Conservation (phyloP, 2,113 vertebrate species). For the Pelecanus crispus region DNA sequence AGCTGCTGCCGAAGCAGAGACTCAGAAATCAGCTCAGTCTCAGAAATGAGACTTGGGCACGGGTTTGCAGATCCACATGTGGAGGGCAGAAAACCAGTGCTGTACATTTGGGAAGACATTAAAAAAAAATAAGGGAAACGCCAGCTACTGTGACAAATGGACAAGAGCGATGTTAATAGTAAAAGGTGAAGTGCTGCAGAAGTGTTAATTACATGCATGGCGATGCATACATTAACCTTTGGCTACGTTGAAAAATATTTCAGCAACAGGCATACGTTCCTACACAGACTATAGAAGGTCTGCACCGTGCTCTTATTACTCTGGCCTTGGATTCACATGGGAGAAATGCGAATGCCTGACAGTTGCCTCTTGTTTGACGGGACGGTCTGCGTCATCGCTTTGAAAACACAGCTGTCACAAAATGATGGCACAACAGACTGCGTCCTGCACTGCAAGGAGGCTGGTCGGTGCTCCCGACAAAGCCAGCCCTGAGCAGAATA, state of each 20-base stretch:
- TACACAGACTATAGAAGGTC: background rate
- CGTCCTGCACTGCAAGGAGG: background rate
- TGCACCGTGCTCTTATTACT: background rate
- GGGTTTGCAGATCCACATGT: accelerated
- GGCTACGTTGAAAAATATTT: background rate
- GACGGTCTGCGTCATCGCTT: background rate
- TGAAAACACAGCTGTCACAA: background rate
- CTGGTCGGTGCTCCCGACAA: background rate
- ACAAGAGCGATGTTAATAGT: background rate
- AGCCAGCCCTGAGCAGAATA: background rate
- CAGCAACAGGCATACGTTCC: background rate
- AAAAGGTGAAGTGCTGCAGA: background rate
- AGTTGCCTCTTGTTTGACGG: background rate
- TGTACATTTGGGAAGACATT: background rate
- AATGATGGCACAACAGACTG: background rate
- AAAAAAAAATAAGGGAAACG: background rate
- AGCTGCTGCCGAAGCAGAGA: background rate
- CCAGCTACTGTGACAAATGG: background rate
- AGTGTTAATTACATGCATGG: background rate
- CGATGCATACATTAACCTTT: conserved; percentile 2
- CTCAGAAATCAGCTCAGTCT: background rate
- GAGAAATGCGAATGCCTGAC: background rate
- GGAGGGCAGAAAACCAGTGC: background rate
- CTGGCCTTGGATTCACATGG: background rate
- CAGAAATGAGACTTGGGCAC: background rate